phyloP scores from a whole-genome alignment of 2,113 vertebrate species.

The Stomatorhinus ivindoensis region DNA sequence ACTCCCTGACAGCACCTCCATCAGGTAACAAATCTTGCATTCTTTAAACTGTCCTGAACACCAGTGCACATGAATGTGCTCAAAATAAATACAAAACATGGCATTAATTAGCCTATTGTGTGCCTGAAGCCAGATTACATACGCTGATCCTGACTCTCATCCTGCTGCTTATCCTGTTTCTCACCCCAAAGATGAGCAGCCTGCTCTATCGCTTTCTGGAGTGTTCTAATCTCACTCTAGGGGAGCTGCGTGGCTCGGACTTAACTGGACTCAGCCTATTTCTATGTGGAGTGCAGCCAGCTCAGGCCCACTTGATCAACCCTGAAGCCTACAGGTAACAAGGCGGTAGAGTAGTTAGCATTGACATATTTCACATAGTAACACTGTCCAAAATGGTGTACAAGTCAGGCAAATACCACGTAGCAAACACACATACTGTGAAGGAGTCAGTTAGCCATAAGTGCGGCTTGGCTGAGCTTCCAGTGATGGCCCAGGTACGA shows the following conservation, averaged over 20 bases:
- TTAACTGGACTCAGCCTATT: conserved; percentile 59
- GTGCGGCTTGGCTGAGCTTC: neutral
- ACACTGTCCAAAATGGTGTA: neutral
- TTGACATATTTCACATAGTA: neutral
- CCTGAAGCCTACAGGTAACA: conserved; percentile 63
- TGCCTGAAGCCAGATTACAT: neutral
- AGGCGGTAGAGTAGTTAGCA: neutral
- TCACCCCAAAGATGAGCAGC: conserved; percentile 41
- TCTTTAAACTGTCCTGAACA: neutral
- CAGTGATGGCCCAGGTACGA: neutral
- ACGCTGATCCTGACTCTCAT: neutral
- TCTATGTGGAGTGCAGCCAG: conserved; percentile 58
- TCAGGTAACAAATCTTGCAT: neutral
- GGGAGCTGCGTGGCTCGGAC: conserved; percentile 64
- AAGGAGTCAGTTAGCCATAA: neutral
- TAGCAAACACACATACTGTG: neutral
- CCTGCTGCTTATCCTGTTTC: neutral
- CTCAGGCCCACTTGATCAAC: conserved; percentile 54
- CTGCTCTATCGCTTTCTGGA: conserved; percentile 59
- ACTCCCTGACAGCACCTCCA: neutral
- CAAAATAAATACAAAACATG: neutral
- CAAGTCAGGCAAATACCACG: neutral
- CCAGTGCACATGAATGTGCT: neutral
- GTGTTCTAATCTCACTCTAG: conserved; percentile 53
- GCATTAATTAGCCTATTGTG: neutral